Conservation (phyloP, 2,113 vertebrate species). For the Australoheros scitulus region DNA sequence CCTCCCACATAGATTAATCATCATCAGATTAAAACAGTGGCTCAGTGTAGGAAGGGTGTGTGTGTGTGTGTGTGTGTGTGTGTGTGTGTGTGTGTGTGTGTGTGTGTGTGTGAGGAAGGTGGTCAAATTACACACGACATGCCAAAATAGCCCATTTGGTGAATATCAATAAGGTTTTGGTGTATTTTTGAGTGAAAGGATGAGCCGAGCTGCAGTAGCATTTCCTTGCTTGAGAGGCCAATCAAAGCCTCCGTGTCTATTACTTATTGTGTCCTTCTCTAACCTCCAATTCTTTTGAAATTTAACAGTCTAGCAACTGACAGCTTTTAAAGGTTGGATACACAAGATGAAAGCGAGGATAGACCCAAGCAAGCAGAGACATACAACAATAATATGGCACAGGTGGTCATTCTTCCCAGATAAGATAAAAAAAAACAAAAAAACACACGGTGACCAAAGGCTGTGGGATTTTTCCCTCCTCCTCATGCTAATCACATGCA, state of each 20-base stretch:
- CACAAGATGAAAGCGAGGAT: conserved; percentile 39
- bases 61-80: not conserved
- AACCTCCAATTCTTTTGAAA: not conserved
- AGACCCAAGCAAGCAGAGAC: not conserved
- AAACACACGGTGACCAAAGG: conserved; percentile 33
- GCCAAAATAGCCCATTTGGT: not conserved
- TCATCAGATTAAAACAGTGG: conserved; percentile 1
- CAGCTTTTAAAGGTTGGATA: conserved; percentile 1
- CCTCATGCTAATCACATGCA: conserved; percentile 61
- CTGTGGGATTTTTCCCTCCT: conserved; percentile 16
- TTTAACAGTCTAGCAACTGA: conserved; percentile 5
- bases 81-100: not conserved
- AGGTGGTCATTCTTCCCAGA: conserved; percentile 28
- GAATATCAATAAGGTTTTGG: not conserved
- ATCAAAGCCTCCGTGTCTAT: not conserved
- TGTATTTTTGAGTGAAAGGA: not conserved
- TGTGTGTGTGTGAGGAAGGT: not conserved
- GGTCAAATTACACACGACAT: conserved; percentile 19
- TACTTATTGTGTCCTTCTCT: not conserved
- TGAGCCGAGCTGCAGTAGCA: not conserved
- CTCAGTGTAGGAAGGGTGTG: not conserved
- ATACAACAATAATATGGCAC: conserved; percentile 7
- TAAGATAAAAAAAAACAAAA: conserved; percentile 4
- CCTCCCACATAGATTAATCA: conserved; percentile 41
- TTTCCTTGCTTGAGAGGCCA: not conserved